These are phyloP conservation scores for Linurgus olivaceus DNA, from an alignment of 2,797 vertebrate species.

Conservation along the genomic window DNA sequence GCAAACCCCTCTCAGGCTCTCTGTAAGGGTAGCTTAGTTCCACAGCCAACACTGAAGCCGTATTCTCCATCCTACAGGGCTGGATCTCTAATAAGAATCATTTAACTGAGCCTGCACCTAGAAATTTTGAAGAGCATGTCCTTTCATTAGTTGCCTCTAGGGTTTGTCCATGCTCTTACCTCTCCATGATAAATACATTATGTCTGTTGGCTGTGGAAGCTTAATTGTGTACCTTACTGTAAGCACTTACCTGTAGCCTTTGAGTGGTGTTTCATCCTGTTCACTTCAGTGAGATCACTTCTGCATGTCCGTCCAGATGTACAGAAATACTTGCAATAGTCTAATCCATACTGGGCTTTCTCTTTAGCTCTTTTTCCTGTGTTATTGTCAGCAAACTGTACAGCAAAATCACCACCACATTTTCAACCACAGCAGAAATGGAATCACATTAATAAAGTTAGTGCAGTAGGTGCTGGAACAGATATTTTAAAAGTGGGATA, in stretches of 20 bases:
- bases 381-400: not conserved
- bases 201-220: not conserved
- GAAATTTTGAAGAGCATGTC: not conserved
- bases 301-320: not conserved
- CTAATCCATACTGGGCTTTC: not conserved
- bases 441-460: not conserved
- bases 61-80: not conserved
- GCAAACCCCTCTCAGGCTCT: not conserved
- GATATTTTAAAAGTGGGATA: not conserved
- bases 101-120: not conserved
- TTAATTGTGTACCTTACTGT: not conserved
- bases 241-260: not conserved
- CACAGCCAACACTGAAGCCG: fast-evolving
- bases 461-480: not conserved
- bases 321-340: not conserved
- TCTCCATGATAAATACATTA: not conserved
- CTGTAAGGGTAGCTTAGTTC: not conserved
- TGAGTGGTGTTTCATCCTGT: not conserved
- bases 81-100: not conserved
- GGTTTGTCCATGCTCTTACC: not conserved
- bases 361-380: not conserved
- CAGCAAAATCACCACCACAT: not conserved
- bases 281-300: not conserved
- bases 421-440: not conserved
- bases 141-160: not conserved